Evolutionary conservation across 2,113 vertebrate genomes (phyloP).

Genomic region (Patagioenas fasciata): DNA sequence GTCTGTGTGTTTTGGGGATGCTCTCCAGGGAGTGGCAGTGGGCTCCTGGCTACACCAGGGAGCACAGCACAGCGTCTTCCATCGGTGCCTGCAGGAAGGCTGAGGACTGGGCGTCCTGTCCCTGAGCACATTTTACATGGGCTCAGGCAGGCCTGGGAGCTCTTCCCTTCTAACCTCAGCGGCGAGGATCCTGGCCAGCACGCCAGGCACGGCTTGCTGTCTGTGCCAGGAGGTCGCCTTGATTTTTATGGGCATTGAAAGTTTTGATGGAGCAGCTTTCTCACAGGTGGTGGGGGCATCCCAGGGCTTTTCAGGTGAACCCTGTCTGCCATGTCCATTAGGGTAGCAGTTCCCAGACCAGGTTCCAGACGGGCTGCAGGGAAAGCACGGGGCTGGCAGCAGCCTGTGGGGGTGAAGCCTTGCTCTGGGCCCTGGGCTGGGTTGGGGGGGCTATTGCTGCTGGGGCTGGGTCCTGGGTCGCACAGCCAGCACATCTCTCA

Average conservation of each 20-base stretch:
- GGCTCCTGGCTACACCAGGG: neutral
- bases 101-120: accelerated
- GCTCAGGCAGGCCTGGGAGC: neutral
- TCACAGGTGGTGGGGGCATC: neutral
- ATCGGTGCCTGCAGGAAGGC: accelerated
- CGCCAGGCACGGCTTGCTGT: accelerated
- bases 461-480: too few species aligned
- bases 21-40: accelerated
- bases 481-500: too few species aligned
- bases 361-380: neutral
- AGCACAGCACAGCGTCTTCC: neutral
- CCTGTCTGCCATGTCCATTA: accelerated
- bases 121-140: accelerated
- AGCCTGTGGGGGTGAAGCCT: too few species aligned
- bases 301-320: neutral
- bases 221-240: neutral
- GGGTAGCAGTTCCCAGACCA: neutral
- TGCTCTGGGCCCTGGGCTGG: too few species aligned
- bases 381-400: neutral
- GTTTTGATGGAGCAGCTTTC: neutral
- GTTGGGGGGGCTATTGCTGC: too few species aligned
- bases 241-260: neutral
- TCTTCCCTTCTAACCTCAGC: accelerated
- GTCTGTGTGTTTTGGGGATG: accelerated
- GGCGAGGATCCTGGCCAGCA: neutral